Conservation (phyloP, 2,888 invertebrate genomes). For the Alcis repandata region DNA sequence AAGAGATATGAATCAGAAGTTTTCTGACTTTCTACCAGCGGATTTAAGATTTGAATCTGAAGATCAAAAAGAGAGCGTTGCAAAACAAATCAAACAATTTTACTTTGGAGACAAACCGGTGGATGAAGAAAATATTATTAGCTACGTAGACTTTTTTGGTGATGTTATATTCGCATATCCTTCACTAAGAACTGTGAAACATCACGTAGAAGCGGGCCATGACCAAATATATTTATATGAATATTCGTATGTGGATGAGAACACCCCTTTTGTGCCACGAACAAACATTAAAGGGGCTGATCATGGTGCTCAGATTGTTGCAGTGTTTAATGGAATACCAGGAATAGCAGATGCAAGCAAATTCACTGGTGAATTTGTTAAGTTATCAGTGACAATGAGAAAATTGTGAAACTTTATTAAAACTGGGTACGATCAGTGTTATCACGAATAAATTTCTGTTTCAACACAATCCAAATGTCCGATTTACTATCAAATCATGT, state of each 20-base stretch:
- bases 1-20: conserved; percentile 33
- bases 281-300: conserved; percentile 54
- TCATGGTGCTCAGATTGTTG: conserved; percentile 55
- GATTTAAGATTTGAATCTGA: conserved; percentile 55
- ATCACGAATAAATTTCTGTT: no score
- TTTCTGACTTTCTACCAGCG: conserved; percentile 63
- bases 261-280: conserved; percentile 40
- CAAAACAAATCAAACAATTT: conserved; percentile 53
- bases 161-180: conserved; percentile 53
- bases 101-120: conserved; percentile 54
- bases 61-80: conserved; percentile 52
- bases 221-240: conserved; percentile 53
- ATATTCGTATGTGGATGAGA: conserved; percentile 55
- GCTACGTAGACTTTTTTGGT: conserved; percentile 47
- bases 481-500: no score
- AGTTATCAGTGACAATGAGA: background rate
- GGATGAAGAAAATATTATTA: conserved; percentile 36
- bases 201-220: conserved; percentile 55
- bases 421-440: no score
- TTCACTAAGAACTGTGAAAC: conserved; percentile 47
- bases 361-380: background rate
- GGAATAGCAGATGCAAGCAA: conserved; percentile 47
- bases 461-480: no score
- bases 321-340: conserved; percentile 52
- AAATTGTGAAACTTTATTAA: no score